Evolutionary conservation across 1,140 invertebrate species (phyloP).

Genomic region (Pachypeltis micranthus): DNA sequence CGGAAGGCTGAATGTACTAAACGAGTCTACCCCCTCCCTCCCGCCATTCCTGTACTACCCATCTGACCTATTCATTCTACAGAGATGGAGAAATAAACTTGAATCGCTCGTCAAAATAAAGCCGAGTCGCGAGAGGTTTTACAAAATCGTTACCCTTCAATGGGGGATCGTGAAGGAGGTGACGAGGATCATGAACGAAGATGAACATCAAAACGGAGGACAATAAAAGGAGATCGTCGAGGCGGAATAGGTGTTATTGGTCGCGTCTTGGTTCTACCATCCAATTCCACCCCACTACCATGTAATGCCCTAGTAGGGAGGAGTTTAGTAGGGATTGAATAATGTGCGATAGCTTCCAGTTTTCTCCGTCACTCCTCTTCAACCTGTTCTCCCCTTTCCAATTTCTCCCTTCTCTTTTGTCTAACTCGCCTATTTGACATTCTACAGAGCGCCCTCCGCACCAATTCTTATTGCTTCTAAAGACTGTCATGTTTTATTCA

Average conservation of each 20-base stretch:
- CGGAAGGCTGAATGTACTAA: too few species aligned
- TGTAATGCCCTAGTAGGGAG: not conserved
- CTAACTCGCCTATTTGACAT: constrained; percentile 20
- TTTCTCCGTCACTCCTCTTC: not conserved
- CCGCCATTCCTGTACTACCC: too few species aligned
- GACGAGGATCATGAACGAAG: too few species aligned
- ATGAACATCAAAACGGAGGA: not conserved
- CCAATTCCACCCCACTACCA: too few species aligned
- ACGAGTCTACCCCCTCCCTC: too few species aligned
- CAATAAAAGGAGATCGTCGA: not conserved
- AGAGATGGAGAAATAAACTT: too few species aligned
- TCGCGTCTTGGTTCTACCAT: too few species aligned
- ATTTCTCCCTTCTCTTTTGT: constrained; percentile 6
- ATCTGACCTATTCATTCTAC: too few species aligned
- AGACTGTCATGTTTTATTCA: constrained; percentile 23
- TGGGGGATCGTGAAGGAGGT: too few species aligned
- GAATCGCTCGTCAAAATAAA: too few species aligned
- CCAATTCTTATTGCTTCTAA: constrained; percentile 22
- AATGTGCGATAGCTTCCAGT: not conserved
- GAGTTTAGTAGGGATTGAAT: not conserved
- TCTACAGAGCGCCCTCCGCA: not conserved
- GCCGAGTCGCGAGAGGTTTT: too few species aligned
- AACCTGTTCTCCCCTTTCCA: not conserved
- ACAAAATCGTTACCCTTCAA: too few species aligned
- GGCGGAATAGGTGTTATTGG: constrained; percentile 2